Percentiles rank a stretch among this genome's conserved stretches.
phyloP scores from a whole-genome alignment of 1,140 invertebrate genomes.

The Drosophila littoralis region DNA sequence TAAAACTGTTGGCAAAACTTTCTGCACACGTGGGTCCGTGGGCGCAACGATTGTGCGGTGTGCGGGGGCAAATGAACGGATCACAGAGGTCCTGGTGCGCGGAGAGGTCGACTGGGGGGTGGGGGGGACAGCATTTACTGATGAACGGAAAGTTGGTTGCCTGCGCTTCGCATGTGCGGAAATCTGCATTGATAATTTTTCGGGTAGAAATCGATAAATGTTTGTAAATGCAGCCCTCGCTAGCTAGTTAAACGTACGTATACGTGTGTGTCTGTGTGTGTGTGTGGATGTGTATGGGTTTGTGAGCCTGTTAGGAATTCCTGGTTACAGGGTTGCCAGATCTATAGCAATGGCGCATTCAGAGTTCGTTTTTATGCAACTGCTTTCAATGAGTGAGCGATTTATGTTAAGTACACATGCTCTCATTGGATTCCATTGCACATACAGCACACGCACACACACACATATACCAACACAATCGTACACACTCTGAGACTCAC shows the following conservation, averaged over 20 bases:
- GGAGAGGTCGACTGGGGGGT: too few relatives aligned
- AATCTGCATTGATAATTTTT: conserved; percentile 58
- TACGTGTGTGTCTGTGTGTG: conserved; percentile 2
- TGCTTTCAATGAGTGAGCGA: conserved; percentile 81
- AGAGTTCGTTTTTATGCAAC: conserved; percentile 72
- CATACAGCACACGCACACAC: conserved; percentile 43
- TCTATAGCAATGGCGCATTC: conserved; percentile 23
- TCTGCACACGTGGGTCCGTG: conserved; percentile 74
- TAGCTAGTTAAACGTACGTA: conserved; percentile 19
- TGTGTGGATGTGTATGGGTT: conserved; percentile 4
- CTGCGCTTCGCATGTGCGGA: conserved; percentile 50
- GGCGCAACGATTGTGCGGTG: conserved; percentile 36
- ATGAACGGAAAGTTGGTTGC: conserved; percentile 41
- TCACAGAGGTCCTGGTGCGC: too few relatives aligned
- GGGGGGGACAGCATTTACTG: neutral
- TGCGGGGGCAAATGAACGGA: neutral
- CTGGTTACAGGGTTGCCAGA: conserved; percentile 26
- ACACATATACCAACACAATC: conserved; percentile 17
- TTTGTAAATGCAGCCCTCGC: conserved; percentile 32
- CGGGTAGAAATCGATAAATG: conserved; percentile 54
- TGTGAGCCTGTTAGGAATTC: conserved; percentile 9
- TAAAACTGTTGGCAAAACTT: conserved; percentile 82
- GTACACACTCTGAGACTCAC: conserved; percentile 14
- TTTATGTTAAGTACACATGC: conserved; percentile 83
- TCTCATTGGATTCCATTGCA: conserved; percentile 78